Conservation (phyloP, 2,797 vertebrate species). For the Sebastiscus tertius region DNA sequence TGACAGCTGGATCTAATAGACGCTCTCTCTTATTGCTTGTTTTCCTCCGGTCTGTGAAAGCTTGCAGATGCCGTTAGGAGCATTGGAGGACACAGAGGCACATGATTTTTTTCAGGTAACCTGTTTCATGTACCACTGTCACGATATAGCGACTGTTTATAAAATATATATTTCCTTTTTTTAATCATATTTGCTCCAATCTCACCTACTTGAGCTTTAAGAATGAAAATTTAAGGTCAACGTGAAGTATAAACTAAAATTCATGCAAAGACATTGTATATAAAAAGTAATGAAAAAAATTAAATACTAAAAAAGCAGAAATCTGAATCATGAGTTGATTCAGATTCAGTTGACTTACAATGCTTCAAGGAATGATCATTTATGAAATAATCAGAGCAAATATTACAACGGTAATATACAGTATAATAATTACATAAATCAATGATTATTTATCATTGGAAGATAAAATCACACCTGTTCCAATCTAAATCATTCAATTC, state of each 20-base stretch:
- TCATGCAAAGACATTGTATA: not conserved
- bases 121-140: no score
- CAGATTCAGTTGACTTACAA: not conserved
- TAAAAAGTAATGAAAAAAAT: not conserved
- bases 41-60: no score
- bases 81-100: no score
- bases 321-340: not conserved
- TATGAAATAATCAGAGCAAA: slow-evolving; percentile 5
- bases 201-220: not conserved
- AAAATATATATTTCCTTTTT: no score
- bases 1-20: no score
- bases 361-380: not conserved
- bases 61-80: no score
- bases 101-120: no score
- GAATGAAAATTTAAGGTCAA: not conserved
- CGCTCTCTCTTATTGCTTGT: no score
- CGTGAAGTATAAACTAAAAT: not conserved
- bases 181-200: no score
- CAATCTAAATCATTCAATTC: not conserved
- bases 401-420: not conserved
- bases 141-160: no score
- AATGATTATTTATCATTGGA: not conserved
- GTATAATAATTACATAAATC: not conserved
- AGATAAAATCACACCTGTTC: slow-evolving; percentile 17
- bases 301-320: not conserved